Evolutionary conservation across 2,888 invertebrate genomes (phyloP), one percentile per base, ranked within the genome.

Genomic region (Drosophila mayaguana): DNA sequence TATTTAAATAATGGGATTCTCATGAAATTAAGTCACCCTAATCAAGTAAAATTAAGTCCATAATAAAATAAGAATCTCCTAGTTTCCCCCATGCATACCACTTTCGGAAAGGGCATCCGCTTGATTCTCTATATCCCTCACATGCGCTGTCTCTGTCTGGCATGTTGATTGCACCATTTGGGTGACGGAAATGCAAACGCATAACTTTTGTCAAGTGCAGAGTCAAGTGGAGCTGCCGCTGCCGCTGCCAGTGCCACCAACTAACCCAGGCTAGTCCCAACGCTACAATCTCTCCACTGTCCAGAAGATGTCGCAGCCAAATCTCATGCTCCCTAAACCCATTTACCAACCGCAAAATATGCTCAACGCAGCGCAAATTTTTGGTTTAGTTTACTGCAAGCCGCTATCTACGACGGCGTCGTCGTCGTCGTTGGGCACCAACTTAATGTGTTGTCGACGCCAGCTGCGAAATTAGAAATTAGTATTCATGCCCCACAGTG

Each of bases 401-500:
- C 57, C 61, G 65, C 51, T 59, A 50, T 45, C 63, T 40, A 38
- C 63, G 45, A 48, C 63, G 71, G 45, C 48, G 69, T 28, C 45
- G 66, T 34, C 34, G 69, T 53, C 43, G 60, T 53, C 45, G 59
- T 22, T 51, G 71, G 46, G 66, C 42, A 46, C 66, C 68, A 87
- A 76, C 83, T 85, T 83, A 88, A 88, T 88, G 88, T 82, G 83
- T 85, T 84, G 83, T 78, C 63, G 75, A 66, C 80, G 63, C 73
- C 87, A 87, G 90, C 85, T 80, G 80, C 82, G 59, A 90, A 91
- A 91, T 91, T 91, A 91, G 86, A 88, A 91, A 91, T 91, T 91
- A 91, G 90, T 91, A 91, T 91, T 91, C 91, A 91, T 89, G 91
- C 89, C 91, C 91, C 77, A 86, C 88, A 91, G 91, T 91, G 91